Evolutionary conservation across 2,888 invertebrate genomes (phyloP).

Genomic region (Helobdella robusta): DNA sequence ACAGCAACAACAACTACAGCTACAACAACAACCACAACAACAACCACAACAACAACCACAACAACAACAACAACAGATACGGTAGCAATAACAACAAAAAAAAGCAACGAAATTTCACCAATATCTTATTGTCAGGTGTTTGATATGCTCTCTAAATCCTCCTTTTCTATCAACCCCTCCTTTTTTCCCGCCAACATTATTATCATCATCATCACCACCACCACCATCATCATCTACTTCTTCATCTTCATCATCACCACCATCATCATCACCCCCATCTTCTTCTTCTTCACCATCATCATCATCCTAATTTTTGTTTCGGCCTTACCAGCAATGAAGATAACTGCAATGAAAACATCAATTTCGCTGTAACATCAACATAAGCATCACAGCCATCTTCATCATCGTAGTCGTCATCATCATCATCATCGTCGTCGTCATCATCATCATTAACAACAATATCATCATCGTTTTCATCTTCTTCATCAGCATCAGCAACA

Average conservation of each 20-base stretch:
- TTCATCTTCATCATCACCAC: conserved; percentile 28
- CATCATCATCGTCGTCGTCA: conserved; percentile 20
- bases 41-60: no score
- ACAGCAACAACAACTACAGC: not conserved
- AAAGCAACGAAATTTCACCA: no score
- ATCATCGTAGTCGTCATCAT: conserved; percentile 4
- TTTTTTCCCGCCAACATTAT: conserved; percentile 1
- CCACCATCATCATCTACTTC: conserved; percentile 25
- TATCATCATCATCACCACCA: conserved; percentile 17
- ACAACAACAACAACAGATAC: no score
- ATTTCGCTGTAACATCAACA: no score
- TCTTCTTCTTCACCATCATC: conserved; percentile 8
- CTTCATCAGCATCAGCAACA: conserved; percentile 4
- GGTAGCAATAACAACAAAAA: no score
- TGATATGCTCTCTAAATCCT: no score
- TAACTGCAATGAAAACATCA: no score
- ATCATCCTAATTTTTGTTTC: conserved; percentile 15
- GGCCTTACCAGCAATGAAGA: no score
- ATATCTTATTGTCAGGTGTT: no score
- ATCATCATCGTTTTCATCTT: not conserved
- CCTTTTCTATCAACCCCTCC: conserved; percentile 3
- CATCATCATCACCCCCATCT: conserved; percentile 22
- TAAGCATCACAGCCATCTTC: not conserved
- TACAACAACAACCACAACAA: no score
- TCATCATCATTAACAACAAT: conserved; percentile 13